Evolutionary conservation across 2,113 vertebrate genomes (phyloP), one percentile per base, ranked within the genome.

Genomic region (Gymnarchus niloticus): DNA sequence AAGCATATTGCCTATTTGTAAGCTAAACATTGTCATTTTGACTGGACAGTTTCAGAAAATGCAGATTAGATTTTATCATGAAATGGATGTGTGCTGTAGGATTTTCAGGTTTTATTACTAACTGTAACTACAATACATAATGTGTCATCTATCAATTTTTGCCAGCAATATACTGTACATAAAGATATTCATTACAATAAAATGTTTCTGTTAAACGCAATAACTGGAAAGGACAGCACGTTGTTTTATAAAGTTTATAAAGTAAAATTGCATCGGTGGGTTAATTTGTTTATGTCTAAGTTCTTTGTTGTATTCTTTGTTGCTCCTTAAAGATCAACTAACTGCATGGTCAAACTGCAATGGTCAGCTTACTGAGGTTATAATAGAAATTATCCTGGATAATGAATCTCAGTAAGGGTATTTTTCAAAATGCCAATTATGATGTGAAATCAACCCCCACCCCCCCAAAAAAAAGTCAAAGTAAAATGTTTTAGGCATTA

Each of bases 71-170:
- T 33, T 52, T 33, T 54, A n/a, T 82, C 51, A 54, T 82, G 19
- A 82, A 82, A 14, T 82, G 49, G 28, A 56, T 48, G 48, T 82
- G 80, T 33, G 80, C 25, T 82, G 52, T 82, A 82, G 51, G 80
- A 82, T 28, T 54, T 82, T 82, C 33, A n/a, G 33, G 25, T 8
- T 37, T 82, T 54, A 37, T 78, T 78, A 78, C 10, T 56, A 28
- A 82, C 76, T 78, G 80, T 82, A 82, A 3, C 14, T 37, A 82
- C 28, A 82, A 28, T 81, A 28, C 78, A 25, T 81, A 82, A 41
- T 0, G 2, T 37, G 80, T 33, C 25, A 82, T 54, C 48, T 54
- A 28, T 23, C 25, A 33, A 49, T 65, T 7, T 82, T 14, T 56
- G 51, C 12, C 80, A 51, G 49, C 51, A 81, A 52, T 51, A 51